phyloP scores from a whole-genome alignment of 2,888 invertebrate species.

The Seira ritae region DNA sequence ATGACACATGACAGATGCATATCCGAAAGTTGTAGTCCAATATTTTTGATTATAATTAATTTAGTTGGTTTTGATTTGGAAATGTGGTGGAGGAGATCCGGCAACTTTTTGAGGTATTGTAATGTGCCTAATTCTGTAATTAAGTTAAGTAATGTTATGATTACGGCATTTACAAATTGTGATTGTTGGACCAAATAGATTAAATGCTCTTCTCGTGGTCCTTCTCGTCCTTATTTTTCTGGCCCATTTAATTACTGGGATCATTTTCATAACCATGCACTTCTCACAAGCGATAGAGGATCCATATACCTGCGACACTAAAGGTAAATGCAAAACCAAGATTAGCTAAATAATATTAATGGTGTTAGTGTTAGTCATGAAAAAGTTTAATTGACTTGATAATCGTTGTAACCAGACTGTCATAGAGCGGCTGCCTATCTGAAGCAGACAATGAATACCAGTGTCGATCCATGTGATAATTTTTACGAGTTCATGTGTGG shows the following conservation, averaged over 20 bases:
- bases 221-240: constrained; percentile 3
- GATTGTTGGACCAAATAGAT: not conserved
- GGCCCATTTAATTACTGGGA: not conserved
- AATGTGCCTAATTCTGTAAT: too few species aligned
- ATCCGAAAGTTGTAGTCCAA: too few species aligned
- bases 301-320: constrained; percentile 33
- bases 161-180: too few species aligned
- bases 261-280: not conserved
- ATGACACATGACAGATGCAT: too few species aligned
- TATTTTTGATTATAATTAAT: too few species aligned
- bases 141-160: too few species aligned
- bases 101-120: too few species aligned
- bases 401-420: constrained; percentile 12
- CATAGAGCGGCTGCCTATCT: constrained; percentile 34
- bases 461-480: constrained; percentile 59
- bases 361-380: too few species aligned
- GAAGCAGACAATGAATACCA: constrained; percentile 34
- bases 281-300: not conserved
- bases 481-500: constrained; percentile 66
- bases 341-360: too few species aligned
- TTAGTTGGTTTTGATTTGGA: constrained; percentile 38
- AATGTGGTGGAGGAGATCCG: constrained; percentile 38
- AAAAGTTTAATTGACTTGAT: too few species aligned
- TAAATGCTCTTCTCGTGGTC: constrained; percentile 4
- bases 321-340: too few species aligned